Conservation (phyloP, 2,797 vertebrate genomes). For the Sebastolobus alascanus region DNA sequence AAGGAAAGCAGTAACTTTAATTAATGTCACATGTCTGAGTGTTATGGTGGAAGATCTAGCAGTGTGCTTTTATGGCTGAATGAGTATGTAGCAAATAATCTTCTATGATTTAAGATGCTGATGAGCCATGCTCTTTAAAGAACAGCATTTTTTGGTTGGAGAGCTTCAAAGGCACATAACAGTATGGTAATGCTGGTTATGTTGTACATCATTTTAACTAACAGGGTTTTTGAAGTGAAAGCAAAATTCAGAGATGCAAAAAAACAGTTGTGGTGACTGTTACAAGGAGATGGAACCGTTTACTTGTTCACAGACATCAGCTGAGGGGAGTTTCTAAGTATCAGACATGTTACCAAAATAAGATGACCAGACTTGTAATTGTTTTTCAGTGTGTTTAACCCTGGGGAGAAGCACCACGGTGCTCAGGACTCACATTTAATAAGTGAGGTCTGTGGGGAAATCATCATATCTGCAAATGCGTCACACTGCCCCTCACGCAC, state of each 20-base stretch:
- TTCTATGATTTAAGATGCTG: slow-evolving; percentile 1
- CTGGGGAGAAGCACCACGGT: neutral
- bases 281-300: neutral
- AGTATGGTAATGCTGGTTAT: neutral
- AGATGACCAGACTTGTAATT: slow-evolving; percentile 45
- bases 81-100: neutral
- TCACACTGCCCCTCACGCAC: neutral
- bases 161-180: neutral
- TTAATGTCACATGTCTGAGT: slow-evolving; percentile 32
- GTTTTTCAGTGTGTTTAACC: slow-evolving; percentile 58
- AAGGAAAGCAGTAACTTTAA: slow-evolving; percentile 40
- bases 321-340: slow-evolving; percentile 17
- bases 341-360: slow-evolving; percentile 29
- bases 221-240: neutral
- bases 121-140: neutral
- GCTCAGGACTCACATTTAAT: slow-evolving; percentile 47
- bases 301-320: slow-evolving; percentile 18
- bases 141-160: neutral
- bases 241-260: neutral
- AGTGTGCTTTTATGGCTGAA: neutral
- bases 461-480: slow-evolving; percentile 37
- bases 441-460: slow-evolving; percentile 65
- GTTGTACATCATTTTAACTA: neutral
- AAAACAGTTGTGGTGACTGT: no score
- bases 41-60: slow-evolving; percentile 11